Evolutionary conservation across 2,113 vertebrate genomes (phyloP), one percentile per base, ranked within the genome.

Genomic region (Gambusia holbrooki): DNA sequence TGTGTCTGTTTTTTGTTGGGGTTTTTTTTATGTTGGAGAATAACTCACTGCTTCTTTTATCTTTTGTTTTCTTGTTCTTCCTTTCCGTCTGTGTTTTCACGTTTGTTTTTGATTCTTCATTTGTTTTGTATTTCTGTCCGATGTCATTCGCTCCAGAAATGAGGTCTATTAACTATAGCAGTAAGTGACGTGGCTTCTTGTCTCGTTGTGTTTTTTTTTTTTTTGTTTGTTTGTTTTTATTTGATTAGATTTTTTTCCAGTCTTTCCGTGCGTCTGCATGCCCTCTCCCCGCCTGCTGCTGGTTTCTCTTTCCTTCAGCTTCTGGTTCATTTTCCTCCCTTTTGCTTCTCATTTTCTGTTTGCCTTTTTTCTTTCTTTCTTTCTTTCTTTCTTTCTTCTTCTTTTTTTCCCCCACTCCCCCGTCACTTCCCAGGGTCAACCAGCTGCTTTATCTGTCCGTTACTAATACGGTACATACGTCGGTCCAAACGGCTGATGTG

Each of bases 361-460:
- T 60, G 51, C 22, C 10, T 11, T 37, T 37, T 61, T 5, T 70
- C 69, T 61, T 5, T 70, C 69, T 76, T 51, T 69, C 40, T 79
- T 85, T 5, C 15, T 40, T 10, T 40, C 1, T 60, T 5, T 70
- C 66, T 40, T 3, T 67, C 69, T 74, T 7, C 11, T 42, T 69
- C 40, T 78, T 83, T 45, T 40, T 40, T 8, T 37, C 3, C 0
- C 6, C 32, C 33, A 30, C 30, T 30, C 17, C 17, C 54, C 67
- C 83, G 62, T 86, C 76, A 67, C 84, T 80, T 89, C 74, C 87
- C 87, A 91, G 90, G 92, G 87, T 93, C 87, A 89, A 92, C 91
- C 91, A 93, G 92, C 93, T 92, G 92, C 90, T 85, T 94, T 93
- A 91, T 93, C 90, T 94, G 93, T 94, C 91, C 93, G 92, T 93